Base-by-base conservation (phyloP, 2,888 invertebrate genomes). In the Cabera pusaria region DNA sequence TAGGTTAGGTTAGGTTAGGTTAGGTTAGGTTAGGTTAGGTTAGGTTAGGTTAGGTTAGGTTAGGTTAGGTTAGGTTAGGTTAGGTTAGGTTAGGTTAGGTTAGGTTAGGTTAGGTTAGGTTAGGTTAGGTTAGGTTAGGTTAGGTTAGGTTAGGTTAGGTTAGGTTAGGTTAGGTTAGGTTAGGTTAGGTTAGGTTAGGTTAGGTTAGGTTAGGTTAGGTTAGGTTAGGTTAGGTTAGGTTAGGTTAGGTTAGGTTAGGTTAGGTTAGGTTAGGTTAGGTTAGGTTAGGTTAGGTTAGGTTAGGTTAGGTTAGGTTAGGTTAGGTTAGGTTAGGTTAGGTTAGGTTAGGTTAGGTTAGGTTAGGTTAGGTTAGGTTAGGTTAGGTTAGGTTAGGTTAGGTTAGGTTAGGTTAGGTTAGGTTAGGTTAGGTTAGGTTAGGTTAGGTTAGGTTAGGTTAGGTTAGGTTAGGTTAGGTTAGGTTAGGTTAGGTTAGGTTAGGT, bases 221-320 rank as follows among this genome's bases (percentile, higher is more conserved):
- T 23, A 23, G 23, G 23, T 23, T 23, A 23, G 23, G 23, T 23
- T 23, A 23, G 23, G 23, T 23, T 23, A 23, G 23, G 23, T 23
- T 23, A 23, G 23, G 23, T 23, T 23, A 23, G 23, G 23, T 23
- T 23, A 23, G 23, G 23, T 23, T 23, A 23, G 23, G 23, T 23
- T 23, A 23, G 23, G 23, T 23, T 23, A 23, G 23, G 23, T 23
- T 23, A 23, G 23, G 23, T 23, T 28, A 28, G 21, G 34, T 29
- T 23, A 36, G 28, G 31, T 23, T 21, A 31, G 26, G 31, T 29
- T 21, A 33, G 28, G 33, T 34, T 37, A 33, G 37, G 28, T 38
- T 25, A 43, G 37, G 33, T 28, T 34, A 34, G 24, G 24, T 24
- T 34, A 34, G 24, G 24, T 24, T 34, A 34, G 24, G 24, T 24